These are phyloP conservation scores for Tipula lateralis DNA, from an alignment of 2,888 invertebrate species.

Conservation along the genomic window DNA sequence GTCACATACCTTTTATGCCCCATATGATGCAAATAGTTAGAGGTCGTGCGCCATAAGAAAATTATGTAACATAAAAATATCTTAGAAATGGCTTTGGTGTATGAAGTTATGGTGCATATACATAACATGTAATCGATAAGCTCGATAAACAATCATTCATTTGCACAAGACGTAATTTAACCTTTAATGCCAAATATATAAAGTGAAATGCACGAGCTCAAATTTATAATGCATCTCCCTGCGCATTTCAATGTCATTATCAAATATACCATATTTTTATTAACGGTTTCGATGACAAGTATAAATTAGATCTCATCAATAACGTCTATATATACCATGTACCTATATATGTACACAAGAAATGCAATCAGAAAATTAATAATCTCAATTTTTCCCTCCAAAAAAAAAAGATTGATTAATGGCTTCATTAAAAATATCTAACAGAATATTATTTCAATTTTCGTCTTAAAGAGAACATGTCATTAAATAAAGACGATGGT, in stretches of 20 bases:
- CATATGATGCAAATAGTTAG: too few species aligned
- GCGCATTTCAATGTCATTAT: neutral
- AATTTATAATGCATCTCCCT: too few species aligned
- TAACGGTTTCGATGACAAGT: neutral
- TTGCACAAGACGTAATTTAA: neutral
- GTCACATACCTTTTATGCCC: too few species aligned
- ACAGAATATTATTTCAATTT: constrained; percentile 16
- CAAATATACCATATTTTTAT: neutral
- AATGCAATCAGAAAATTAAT: constrained; percentile 11
- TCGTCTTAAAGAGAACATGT: neutral
- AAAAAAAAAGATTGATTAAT: neutral
- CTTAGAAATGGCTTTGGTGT: too few species aligned
- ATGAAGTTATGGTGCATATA: too few species aligned
- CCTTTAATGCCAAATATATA: neutral
- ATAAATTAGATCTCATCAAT: neutral
- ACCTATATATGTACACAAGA: neutral
- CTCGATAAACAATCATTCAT: neutral
- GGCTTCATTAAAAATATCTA: neutral
- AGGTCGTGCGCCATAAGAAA: too few species aligned
- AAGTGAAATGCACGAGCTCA: neutral
- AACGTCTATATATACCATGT: neutral
- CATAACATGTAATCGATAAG: too few species aligned
- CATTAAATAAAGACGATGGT: neutral
- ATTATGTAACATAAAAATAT: too few species aligned
- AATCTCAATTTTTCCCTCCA: neutral